Evolutionary conservation across 2,888 invertebrate species (phyloP), one percentile per base, ranked within the genome.

Genomic region (Listrodromus nycthemerus): DNA sequence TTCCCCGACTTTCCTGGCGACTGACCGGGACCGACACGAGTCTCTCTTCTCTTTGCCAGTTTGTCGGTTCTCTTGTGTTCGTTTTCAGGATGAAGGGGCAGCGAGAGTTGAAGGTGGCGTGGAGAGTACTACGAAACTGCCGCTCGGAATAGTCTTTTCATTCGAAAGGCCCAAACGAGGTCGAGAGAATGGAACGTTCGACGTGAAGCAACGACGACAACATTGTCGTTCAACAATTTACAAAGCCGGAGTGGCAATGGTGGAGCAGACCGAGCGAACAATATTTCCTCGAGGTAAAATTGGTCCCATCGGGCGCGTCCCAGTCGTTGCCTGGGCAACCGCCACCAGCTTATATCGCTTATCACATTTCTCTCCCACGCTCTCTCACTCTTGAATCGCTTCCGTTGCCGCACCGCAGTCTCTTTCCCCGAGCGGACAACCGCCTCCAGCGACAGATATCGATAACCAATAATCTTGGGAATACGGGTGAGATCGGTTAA

Each of bases 391-490:
- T 27, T 50, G 6, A 19, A 21, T 50, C 61, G 13, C 50, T 41
- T 75, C 33, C 41, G 33, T 52, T 63, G 45, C 61, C 4, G 16
- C 55, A 41, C 41, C 73, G 65, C 63, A 10, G 55, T 52, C 73
- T 66, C 50, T 75, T 71, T 66, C 45, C 37, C 48, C 55, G 63
- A 50, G 65, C 41, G 69, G 73, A 33, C 41, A 66, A 33, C 37
- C 50, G 66, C 21, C 71, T 30, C 76, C 19, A 80, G 63, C 75
- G 73, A 41, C 66, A 80, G 80, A 80, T 80, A 83, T 83, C 77
- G 84, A 80, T 78, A 84, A 81, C 80, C 84, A 77, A 80, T 84
- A 84, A 78, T 81, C 80, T 80, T 65, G 80, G 48, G 70, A 80
- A 81, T 80, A 69, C 73, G 55, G 45, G 37, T 16, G 55, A 45